Base-by-base conservation (phyloP, 1,140 invertebrate species). In the Ladona fulva region DNA sequence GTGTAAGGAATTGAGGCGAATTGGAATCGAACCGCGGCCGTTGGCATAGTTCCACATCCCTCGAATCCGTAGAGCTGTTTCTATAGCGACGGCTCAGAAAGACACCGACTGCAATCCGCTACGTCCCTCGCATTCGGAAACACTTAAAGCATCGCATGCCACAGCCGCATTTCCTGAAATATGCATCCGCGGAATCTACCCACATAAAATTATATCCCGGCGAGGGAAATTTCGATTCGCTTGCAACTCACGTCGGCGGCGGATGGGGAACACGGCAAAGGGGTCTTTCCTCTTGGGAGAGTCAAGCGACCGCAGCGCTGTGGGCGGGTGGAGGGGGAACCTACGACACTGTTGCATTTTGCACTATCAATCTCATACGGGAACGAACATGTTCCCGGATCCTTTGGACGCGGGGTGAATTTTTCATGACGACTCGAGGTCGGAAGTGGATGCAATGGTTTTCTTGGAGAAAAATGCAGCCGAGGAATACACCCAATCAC, bases 271-370 rank as follows among this genome's bases (percentile, higher is more conserved):
- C n/a, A n/a, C n/a, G n/a, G n/a, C n/a, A n/a, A 66, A 66, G 12
- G 52, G 16, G 52, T 66, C 52, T 22, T 22, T 66, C 52, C 52
- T 22, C 14, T 66, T 5, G 52, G 52, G 52, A 66, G 12, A 66
- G 52, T 22, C 52, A 66, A 66, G 52, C 52, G 52, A 66, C 52
- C 52, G 52, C 52, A 66, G 52, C 52, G 52, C 52, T 12, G 16
- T 22, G 29, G 29, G 29, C 29, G 29, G 29, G 29, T 1, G 29
- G 29, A 37, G 29, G 29, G 29, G 29, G 29, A 37, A 37, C 29
- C 52, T 66, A 66, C 52, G 52, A 66, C 52, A 66, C 52, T 66
- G 52, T 66, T 66, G 52, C 52, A 66, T 66, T 66, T 66, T 66
- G 52, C 52, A 66, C 52, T 19, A 66, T 66, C 52, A 66, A 66